Base-by-base conservation (phyloP, 2,113 vertebrate species). In the Eulemur macaco region DNA sequence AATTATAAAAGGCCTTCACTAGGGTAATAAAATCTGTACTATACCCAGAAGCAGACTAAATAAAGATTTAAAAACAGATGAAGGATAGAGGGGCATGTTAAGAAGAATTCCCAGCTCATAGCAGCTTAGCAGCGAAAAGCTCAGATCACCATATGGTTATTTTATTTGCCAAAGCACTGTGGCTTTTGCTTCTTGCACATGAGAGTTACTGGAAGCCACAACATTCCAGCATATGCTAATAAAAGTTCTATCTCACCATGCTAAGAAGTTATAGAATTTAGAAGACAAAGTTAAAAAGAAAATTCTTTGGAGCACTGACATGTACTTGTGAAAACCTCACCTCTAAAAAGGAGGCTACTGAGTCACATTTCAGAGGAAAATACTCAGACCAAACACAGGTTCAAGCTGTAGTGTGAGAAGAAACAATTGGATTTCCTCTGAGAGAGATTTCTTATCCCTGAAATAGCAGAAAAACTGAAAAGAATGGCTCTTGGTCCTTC, bases 161-260 rank as follows among this genome's bases (percentile, higher is more conserved):
- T 86, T 66, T 63, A 42, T 58, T n/a, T 93, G 83, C 42, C 34
- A 78, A 78, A 91, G n/a, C 60, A 78, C 2, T 39, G 47, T 74
- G 89, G 63, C 25, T 56, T 96, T 91, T 96, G 63, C 82, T 93
- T 94, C 52, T 86, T 86, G 52, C 50, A 27, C 10, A 12, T 45
- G 9, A 50, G 7, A 63, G 15, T 91, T 93, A 68, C 31, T 91
- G 29, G 89, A 92, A 96, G 52, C 4, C 20, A 80, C 3, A 74
- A 76, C 14, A 69, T 58, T 60, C 74, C 21, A 74, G 42, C 52
- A 15, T 42, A 27, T 29, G 23, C 50, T 47, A 82, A 69, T 50
- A 47, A 66, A 93, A 45, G 6, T 91, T 86, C 60, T 58, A 1
- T 45, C n/a, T 89, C 34, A 52, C 8, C 37, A 58, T n/a, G 52